Conservation (phyloP, 2,113 vertebrate genomes). For the Nesoenas mayeri region DNA sequence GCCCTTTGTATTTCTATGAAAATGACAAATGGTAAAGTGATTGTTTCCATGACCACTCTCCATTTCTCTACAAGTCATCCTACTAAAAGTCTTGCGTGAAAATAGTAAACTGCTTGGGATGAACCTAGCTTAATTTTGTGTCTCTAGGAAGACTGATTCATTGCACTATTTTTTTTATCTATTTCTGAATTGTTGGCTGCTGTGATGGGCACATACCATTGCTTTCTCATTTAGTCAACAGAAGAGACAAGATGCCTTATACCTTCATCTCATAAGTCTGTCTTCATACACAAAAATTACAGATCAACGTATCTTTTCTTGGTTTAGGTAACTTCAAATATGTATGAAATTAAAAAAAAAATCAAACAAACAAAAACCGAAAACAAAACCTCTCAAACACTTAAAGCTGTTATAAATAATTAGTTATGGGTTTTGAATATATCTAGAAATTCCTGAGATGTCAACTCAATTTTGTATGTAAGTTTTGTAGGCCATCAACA, state of each 20-base stretch:
- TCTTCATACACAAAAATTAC: background rate
- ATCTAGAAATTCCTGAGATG: background rate
- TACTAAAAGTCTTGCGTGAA: background rate
- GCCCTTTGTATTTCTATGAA: background rate
- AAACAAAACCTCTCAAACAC: background rate
- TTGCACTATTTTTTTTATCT: background rate
- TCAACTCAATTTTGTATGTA: background rate
- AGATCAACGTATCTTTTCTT: background rate
- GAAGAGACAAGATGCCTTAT: background rate
- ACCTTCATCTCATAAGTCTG: accelerated
- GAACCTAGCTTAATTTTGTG: background rate
- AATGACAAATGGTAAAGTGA: background rate
- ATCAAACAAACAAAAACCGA: no score
- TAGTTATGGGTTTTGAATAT: background rate
- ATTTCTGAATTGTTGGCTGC: background rate
- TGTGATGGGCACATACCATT: background rate
- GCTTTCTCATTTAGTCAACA: background rate
- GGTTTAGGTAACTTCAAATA: background rate
- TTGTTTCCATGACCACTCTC: background rate
- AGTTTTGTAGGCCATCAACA: background rate
- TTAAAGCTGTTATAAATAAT: background rate
- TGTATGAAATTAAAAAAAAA: background rate
- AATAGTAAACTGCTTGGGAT: background rate
- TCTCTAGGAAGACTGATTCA: background rate
- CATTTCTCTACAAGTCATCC: background rate